phyloP scores from a whole-genome alignment of 2,797 vertebrate genomes.

The Phaenicophaeus curvirostris region DNA sequence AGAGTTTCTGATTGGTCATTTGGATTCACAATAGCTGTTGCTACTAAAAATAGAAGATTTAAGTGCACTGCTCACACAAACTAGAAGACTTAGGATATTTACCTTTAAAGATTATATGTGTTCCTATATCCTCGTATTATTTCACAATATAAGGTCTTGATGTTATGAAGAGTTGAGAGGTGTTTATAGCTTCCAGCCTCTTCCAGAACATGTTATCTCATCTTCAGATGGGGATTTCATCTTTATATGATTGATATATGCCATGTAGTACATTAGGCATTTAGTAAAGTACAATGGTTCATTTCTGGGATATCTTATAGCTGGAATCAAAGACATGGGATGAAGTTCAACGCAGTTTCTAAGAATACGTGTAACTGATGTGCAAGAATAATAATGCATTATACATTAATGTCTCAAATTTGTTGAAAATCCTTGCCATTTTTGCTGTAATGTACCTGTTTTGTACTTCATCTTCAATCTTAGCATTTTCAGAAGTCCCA shows the following conservation, averaged over 20 bases:
- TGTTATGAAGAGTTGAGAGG: background rate
- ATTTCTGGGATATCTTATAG: background rate
- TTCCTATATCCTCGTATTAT: background rate
- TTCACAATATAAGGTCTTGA: background rate
- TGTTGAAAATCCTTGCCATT: background rate
- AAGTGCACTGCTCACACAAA: background rate
- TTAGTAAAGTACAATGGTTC: background rate
- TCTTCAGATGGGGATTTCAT: background rate
- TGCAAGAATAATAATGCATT: background rate
- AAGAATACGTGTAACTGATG: background rate
- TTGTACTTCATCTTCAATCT: background rate
- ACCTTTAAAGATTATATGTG: background rate
- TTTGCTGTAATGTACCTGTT: background rate
- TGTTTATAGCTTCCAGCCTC: background rate
- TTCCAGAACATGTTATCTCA: background rate
- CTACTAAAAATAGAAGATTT: background rate
- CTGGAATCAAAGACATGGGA: background rate
- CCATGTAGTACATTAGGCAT: background rate
- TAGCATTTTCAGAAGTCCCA: background rate
- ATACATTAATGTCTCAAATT: background rate
- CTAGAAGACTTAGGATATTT: background rate
- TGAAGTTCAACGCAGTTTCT: background rate
- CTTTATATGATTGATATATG: background rate
- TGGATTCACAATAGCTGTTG: background rate
- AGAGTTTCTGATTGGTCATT: background rate